Conservation (phyloP, 1,140 invertebrate species). For the Fopius arisanus region DNA sequence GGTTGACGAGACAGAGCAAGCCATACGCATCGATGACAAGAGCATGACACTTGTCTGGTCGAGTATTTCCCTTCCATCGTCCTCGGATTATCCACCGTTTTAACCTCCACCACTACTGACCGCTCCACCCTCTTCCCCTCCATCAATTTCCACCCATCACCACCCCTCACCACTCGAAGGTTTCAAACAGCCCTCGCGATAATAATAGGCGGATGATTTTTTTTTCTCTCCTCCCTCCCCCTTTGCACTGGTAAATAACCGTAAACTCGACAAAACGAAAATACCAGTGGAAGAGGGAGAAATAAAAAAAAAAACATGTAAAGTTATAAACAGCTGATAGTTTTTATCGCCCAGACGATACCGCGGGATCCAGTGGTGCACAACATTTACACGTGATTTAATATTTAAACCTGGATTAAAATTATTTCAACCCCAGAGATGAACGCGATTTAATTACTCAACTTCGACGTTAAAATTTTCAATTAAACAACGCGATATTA, state of each 20-base stretch:
- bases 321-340: neutral
- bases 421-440: neutral
- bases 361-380: neutral
- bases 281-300: neutral
- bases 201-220: neutral
- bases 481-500: too few relatives aligned
- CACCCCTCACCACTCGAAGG: neutral
- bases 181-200: slow-evolving; percentile 8
- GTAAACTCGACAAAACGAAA: neutral
- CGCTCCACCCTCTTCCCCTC: slow-evolving; percentile 33
- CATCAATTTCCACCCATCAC: neutral
- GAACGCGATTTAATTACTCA: too few relatives aligned
- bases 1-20: neutral
- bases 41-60: slow-evolving; percentile 12
- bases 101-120: slow-evolving; percentile 51
- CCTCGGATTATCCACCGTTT: slow-evolving; percentile 10
- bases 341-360: neutral
- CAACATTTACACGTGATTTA: neutral
- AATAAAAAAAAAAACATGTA: neutral
- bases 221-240: neutral
- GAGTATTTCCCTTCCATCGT: neutral
- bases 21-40: neutral
- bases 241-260: neutral
- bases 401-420: neutral
- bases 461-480: too few relatives aligned